phyloP scores from a whole-genome alignment of 2,797 vertebrate genomes.

The Sphaeramia orbicularis region DNA sequence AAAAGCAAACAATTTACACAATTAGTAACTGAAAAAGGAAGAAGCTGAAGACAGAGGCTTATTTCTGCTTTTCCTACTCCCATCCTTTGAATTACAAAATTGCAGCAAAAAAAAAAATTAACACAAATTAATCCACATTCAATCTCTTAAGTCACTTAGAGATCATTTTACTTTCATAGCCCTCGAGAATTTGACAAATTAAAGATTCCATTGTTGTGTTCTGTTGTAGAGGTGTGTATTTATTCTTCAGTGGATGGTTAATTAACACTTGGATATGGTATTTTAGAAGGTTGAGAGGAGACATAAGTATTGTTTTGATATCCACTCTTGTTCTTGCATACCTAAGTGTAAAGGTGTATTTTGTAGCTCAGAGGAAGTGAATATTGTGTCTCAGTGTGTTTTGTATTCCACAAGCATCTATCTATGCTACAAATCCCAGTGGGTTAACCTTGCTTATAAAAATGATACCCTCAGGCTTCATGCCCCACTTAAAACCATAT shows the following conservation, averaged over 20 bases:
- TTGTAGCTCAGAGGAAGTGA: conserved; percentile 18
- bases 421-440: conserved; percentile 44
- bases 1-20: too few relatives aligned
- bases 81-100: too few relatives aligned
- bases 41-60: too few relatives aligned
- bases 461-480: conserved; percentile 44
- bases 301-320: conserved; percentile 12
- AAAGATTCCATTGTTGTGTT: too few relatives aligned
- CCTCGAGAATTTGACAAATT: too few relatives aligned
- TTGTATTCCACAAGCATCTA: conserved; percentile 18
- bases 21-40: too few relatives aligned
- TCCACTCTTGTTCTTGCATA: neutral
- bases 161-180: too few relatives aligned
- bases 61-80: too few relatives aligned
- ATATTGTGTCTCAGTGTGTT: conserved; percentile 16
- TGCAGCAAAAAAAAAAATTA: too few relatives aligned
- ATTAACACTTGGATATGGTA: neutral
- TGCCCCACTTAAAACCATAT: conserved; percentile 35
- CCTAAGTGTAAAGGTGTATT: conserved; percentile 12
- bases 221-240: neutral
- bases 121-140: too few relatives aligned
- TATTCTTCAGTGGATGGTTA: too few relatives aligned
- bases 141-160: too few relatives aligned
- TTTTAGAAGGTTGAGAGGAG: conserved; percentile 10
- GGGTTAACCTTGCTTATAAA: conserved; percentile 50